Percentiles rank a stretch among this genome's conserved stretches.
Conservation (phyloP, 2,113 vertebrate genomes). For the Urocolius indicus region DNA sequence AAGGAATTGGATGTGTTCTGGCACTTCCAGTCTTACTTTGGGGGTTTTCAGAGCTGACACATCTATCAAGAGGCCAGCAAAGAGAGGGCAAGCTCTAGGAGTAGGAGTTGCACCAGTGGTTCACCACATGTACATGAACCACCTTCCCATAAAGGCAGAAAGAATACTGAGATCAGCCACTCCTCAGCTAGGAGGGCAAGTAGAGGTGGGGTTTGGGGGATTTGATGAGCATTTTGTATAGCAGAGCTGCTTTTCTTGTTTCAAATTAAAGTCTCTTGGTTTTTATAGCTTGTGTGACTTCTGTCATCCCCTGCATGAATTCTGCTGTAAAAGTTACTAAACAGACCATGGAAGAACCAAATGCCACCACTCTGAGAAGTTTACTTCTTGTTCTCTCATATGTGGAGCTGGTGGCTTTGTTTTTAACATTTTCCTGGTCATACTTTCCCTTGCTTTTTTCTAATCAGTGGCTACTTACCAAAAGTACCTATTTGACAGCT, state of each 20-base stretch:
- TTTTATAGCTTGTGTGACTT: not conserved
- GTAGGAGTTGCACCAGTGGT: not conserved
- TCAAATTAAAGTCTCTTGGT: not conserved
- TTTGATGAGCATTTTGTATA: not conserved
- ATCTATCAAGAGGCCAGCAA: not conserved
- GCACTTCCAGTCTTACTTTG: not conserved
- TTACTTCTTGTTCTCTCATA: not conserved
- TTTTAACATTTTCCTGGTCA: constrained; percentile 37
- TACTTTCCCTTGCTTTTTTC: not conserved
- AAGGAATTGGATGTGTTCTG: not conserved
- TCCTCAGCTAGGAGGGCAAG: not conserved
- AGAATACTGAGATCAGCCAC: not conserved
- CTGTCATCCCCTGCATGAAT: not conserved
- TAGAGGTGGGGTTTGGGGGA: not conserved
- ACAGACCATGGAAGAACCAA: constrained; percentile 40
- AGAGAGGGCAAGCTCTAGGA: not conserved
- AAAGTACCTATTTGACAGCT: constrained; percentile 39
- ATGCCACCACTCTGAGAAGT: not conserved
- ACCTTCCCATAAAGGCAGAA: not conserved
- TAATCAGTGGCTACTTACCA: constrained; percentile 20
- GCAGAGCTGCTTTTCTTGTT: not conserved
- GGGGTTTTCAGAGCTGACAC: not conserved
- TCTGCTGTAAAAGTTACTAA: constrained; percentile 19
- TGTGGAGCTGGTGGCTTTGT: not conserved
- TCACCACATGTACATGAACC: not conserved